Conservation (phyloP, 2,888 invertebrate species). For the Hanleya hanleyi region DNA sequence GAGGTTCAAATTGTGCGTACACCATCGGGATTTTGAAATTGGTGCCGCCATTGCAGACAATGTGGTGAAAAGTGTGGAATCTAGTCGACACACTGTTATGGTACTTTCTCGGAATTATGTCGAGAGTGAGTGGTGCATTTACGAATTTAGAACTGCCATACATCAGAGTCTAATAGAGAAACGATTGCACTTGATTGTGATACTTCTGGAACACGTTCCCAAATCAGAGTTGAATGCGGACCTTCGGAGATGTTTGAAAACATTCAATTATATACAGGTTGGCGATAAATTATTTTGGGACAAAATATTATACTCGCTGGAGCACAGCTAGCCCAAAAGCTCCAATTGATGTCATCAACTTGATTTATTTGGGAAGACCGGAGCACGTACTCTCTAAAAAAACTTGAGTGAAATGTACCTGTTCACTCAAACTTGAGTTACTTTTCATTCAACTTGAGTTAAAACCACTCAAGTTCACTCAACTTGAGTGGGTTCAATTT, state of each 20-base stretch:
- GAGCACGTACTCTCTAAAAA: too few species aligned
- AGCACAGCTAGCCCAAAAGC: neutral
- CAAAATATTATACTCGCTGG: constrained; percentile 86
- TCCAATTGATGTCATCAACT: too few species aligned
- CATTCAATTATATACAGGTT: constrained; percentile 88
- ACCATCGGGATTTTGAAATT: neutral
- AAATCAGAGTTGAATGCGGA: constrained; percentile 81
- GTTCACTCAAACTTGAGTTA: too few species aligned
- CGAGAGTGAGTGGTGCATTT: neutral
- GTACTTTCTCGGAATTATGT: neutral
- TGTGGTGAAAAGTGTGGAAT: neutral
- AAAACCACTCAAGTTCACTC: too few species aligned
- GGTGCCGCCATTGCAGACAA: neutral
- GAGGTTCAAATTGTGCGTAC: neutral
- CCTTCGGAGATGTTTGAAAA: constrained; percentile 88
- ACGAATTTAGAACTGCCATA: neutral
- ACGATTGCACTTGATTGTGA: neutral
- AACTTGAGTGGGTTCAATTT: too few species aligned
- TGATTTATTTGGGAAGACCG: too few species aligned
- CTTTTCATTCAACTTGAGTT: too few species aligned
- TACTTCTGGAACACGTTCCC: neutral
- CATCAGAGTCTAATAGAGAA: neutral
- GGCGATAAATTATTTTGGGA: constrained; percentile 96
- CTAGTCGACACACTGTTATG: neutral
- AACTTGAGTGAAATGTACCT: too few species aligned